A percentile compares a stretch with the other conserved stretches of the same genome.
phyloP scores from a whole-genome alignment of 2,113 vertebrate genomes.

The Anseranas semipalmata region DNA sequence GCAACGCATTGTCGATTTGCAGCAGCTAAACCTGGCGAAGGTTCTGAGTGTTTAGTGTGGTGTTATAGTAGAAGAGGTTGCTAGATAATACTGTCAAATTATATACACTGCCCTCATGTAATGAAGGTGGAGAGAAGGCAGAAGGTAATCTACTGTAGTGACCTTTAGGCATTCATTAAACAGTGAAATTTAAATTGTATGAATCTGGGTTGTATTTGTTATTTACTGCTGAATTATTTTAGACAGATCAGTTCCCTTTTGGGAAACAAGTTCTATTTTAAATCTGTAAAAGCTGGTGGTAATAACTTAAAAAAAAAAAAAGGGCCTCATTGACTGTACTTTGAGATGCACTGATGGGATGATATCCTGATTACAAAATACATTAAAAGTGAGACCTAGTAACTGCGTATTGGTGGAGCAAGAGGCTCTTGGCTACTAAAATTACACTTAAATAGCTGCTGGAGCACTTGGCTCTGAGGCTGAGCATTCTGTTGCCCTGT shows the following conservation, averaged over 20 bases:
- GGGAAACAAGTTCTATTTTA: background rate
- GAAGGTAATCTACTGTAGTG: background rate
- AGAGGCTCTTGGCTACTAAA: background rate
- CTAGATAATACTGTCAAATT: background rate
- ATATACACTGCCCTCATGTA: background rate
- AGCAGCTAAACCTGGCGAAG: background rate
- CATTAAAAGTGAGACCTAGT: background rate
- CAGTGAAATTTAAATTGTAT: fast-evolving
- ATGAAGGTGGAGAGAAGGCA: background rate
- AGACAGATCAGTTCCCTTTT: background rate
- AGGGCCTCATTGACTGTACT: background rate
- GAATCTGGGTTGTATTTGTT: background rate
- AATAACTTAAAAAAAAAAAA: background rate
- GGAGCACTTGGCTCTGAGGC: background rate
- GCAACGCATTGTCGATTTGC: background rate
- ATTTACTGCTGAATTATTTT: background rate
- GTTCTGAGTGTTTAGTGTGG: background rate
- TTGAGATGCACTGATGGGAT: background rate
- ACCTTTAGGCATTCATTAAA: background rate
- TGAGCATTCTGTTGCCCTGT: no score
- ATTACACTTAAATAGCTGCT: background rate
- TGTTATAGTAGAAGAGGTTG: background rate
- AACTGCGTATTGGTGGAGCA: background rate
- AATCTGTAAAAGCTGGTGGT: background rate
- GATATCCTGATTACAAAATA: background rate